Base-by-base conservation (phyloP, 2,797 vertebrate species). In the Fratercula arctica region DNA sequence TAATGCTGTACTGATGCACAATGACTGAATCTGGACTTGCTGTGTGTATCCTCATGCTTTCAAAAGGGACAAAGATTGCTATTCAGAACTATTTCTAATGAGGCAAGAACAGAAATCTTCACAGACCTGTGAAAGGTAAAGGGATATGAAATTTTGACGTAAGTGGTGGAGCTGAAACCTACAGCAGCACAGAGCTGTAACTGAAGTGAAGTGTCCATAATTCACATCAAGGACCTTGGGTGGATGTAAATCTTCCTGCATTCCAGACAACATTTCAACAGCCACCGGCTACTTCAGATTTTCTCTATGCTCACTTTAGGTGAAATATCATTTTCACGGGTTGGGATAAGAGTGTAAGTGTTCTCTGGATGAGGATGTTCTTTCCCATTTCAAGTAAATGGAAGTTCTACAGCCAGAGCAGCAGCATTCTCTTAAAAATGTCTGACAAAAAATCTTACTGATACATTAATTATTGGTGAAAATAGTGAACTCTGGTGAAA, bases 81-180 rank as follows among this genome's bases (percentile, higher is more conserved):
- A 21, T 87, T 92, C 78, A 89, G 69, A 69, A 68, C 50, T 68
- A 18, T 68, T 92, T 86, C 45, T 95, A 92, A 92, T 21, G 12
- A 92, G 33, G 37, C 50, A 92, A 85, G 68, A 94, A 60, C 28
- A 85, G 74, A 92, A 93, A 23, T 77, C 28, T 87, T 94, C 64
- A 51, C 35, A 87, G 60, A 85, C 37, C 19, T 54, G 39, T 4
- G 4, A 75, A 77, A 83, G 53, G 20, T 88, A 61, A 79, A 85
- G n/a, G 8, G 5, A 24, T 64, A 89, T 33, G 76, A 91, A 89
- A 48, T 91, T 77, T 85, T 95, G 16, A 61, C 1, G 0, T 13
- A 81, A 79, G 14, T 16, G 4, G 26, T 24, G 6, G 57, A 87
- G 25, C 37, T 83, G 85, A 92, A 91, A 74, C 17, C 1, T 69